Base-by-base conservation (phyloP, 2,888 invertebrate genomes). In the Aphodius granarius region DNA sequence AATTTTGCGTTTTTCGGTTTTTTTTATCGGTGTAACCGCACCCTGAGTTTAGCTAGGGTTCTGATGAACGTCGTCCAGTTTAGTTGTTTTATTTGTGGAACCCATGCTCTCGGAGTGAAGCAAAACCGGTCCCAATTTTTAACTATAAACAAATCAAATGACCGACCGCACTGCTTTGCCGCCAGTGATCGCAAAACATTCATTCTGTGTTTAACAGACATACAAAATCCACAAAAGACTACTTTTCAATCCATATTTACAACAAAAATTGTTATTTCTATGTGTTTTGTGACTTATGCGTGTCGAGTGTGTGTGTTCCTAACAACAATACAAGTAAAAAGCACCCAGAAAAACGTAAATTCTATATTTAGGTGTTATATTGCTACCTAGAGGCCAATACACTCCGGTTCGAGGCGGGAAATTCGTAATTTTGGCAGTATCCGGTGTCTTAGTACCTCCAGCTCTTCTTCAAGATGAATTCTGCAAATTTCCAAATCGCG, bases 71-170 rank as follows among this genome's bases (percentile, higher is more conserved):
- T 43, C 43, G 43, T 43, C 6, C 3, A 43, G 43, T 43, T 43
- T 43, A 21, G 16, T 43, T 6, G n/a, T 68, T 43, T 72, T 73
- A 65, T 23, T 66, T 72, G 15, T 63, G 13, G 71, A 65, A 9
- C 66, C 16, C 18, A 15, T 65, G 63, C 5, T 16, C 23, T 16
- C 23, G 64, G 43, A 65, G 43, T 63, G 76, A n/a, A n/a, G n/a
- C 43, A 76, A 76, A 76, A 76, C 76, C 76, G 76, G 76, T 76
- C 73, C 73, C 66, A 68, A 76, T 76, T 73, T 76, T 75, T 76
- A 66, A 66, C 71, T 71, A 76, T 76, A 76, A 76, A 76, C 76
- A 76, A 76, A 76, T 76, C 73, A 73, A 76, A 76, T 63, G 18
- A n/a, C n/a, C n/a, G n/a, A n/a, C n/a, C n/a, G n/a, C n/a, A n/a